These are phyloP conservation scores for Microtus ochrogaster DNA, from an alignment of 2,113 vertebrate species.

Conservation along the genomic window DNA sequence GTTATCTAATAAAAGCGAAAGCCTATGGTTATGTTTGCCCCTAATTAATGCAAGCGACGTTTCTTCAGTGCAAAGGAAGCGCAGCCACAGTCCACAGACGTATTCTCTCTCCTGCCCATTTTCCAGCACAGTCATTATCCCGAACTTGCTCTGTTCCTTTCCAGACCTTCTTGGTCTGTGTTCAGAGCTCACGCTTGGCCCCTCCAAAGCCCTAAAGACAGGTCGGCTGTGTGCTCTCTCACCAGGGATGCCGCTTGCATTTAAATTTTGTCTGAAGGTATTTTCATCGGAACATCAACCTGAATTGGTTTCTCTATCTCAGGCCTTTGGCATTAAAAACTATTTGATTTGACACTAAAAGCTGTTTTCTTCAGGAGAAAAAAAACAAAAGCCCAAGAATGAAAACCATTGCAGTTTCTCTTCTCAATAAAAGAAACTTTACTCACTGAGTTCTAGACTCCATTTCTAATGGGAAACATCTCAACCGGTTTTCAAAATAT, in stretches of 20 bases:
- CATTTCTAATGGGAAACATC: not conserved
- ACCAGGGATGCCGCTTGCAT: not conserved
- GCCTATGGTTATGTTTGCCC: not conserved
- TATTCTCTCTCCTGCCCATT: not conserved
- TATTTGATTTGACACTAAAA: not conserved
- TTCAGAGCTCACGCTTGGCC: not conserved
- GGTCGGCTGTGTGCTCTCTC: not conserved
- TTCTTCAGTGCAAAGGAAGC: not conserved
- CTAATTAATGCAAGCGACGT: slow-evolving; percentile 22
- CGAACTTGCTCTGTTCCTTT: slow-evolving; percentile 13
- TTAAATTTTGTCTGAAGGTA: slow-evolving; percentile 53
- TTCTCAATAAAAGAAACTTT: slow-evolving; percentile 7
- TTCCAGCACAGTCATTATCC: not conserved
- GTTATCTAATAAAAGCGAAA: slow-evolving; percentile 35
- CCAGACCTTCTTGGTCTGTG: not conserved
- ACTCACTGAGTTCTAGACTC: not conserved
- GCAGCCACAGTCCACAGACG: not conserved
- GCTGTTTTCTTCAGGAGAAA: not conserved
- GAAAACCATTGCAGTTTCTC: not conserved
- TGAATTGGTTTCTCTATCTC: not conserved
- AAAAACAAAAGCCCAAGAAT: not conserved
- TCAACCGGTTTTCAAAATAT: not conserved
- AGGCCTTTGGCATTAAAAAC: not conserved
- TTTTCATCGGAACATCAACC: slow-evolving; percentile 39
- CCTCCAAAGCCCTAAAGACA: not conserved